Evolutionary conservation across 2,797 vertebrate species (phyloP), one percentile per base, ranked within the genome.

Genomic region (Phalanger gymnotis): DNA sequence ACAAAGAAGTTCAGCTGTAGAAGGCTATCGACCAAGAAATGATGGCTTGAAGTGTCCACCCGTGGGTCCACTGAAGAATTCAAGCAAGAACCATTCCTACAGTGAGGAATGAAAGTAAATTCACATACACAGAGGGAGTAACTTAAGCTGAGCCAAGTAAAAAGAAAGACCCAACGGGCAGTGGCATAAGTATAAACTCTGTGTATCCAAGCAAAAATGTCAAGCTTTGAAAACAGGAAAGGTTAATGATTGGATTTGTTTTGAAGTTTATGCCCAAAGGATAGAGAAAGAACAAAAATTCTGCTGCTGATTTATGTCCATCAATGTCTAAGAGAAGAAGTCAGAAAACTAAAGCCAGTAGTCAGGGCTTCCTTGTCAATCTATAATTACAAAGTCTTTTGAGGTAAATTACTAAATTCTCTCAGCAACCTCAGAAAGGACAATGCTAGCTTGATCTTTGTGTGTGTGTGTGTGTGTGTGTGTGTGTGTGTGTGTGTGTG

Each of bases 191-290:
- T 14, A 95, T 56, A 57, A 52, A 87, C 22, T 90, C 2, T 95
- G 52, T 53, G 92, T 93, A 93, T 89, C 54, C 31, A 94, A 94
- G 53, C 22, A 30, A 94, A 52, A 54, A 54, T 90, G 57, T 52
- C 51, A 51, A n/a, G 14, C 61, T 73, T 73, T 73, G 34, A 14
- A 40, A 73, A 73, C 53, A 92, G 16, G 53, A 53, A 93, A 93
- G 28, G 0, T 27, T 31, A 95, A 92, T 0, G 1, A 40, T 90
- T 58, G 5, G n/a, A 22, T 91, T 89, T 54, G 53, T 93, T 96
- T 92, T 30, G 27, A 56, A 95, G 94, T 40, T 10, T 87, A 90
- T 89, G 40, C 73, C 54, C 19, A 66, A 0, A 2, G 73, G 54
- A 92, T 73, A 57, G n/a, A 91, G 31, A 55, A 13, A n/a, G 3